These are phyloP conservation scores for Stenopsyche tienmushanensis DNA, from an alignment of 1,140 invertebrate genomes.

Conservation along the genomic window DNA sequence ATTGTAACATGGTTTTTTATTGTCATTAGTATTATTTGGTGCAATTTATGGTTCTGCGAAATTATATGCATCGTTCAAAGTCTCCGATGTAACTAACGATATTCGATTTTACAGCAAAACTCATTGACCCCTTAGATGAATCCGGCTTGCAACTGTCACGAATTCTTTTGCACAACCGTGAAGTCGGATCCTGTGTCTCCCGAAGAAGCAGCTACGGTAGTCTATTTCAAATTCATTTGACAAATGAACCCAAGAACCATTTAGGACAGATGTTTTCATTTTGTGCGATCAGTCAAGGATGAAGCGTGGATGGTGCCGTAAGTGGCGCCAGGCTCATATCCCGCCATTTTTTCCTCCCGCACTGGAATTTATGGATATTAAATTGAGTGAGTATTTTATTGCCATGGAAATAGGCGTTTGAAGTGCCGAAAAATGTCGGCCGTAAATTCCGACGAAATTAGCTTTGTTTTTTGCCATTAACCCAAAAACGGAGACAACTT, in stretches of 20 bases:
- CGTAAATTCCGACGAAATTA: slow-evolving; percentile 36
- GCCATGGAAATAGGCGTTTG: slow-evolving; percentile 11
- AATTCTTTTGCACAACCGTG: not conserved
- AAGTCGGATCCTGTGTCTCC: not conserved
- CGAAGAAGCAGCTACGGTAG: slow-evolving; percentile 23
- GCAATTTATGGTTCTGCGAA: no score
- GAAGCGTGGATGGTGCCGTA: no score
- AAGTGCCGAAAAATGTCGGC: slow-evolving; percentile 34
- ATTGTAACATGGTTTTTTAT: no score
- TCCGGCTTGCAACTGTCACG: no score
- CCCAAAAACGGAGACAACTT: not conserved
- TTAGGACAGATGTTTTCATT: slow-evolving; percentile 24
- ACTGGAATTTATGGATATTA: slow-evolving; percentile 36
- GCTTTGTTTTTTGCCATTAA: slow-evolving; percentile 8
- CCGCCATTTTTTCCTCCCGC: not conserved
- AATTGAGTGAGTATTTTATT: slow-evolving; percentile 38
- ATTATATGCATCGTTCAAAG: no score
- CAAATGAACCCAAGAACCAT: slow-evolving; percentile 21
- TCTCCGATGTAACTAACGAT: no score
- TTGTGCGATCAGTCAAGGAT: slow-evolving; percentile 2
- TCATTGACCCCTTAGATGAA: no score
- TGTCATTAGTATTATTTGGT: no score
- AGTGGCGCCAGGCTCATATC: slow-evolving; percentile 9
- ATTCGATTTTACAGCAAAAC: no score
- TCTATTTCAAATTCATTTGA: slow-evolving; percentile 28